These are phyloP conservation scores for Scytalopus superciliaris DNA, from an alignment of 2,113 vertebrate genomes.

Conservation along the genomic window DNA sequence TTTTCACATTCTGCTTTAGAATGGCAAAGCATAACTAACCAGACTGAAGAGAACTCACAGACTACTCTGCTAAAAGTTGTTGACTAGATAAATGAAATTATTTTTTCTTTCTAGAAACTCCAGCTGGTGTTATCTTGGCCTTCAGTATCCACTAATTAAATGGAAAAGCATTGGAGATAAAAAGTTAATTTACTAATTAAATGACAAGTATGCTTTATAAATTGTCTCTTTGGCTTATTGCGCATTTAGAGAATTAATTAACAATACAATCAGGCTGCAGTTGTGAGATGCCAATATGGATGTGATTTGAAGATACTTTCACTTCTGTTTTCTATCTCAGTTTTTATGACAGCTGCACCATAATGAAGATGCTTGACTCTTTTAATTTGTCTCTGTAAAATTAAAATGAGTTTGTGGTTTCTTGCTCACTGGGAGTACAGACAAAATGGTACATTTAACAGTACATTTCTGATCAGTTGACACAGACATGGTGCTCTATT, in stretches of 20 bases:
- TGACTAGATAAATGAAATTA: conserved; percentile 58
- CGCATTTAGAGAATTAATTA: conserved; percentile 77
- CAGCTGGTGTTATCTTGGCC: conserved; percentile 70
- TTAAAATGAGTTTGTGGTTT: conserved; percentile 58
- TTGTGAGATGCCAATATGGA: conserved; percentile 69
- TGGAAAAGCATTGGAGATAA: conserved; percentile 64
- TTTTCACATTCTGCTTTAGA: conserved; percentile 17
- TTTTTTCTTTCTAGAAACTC: conserved; percentile 49
- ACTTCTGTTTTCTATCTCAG: conserved; percentile 59
- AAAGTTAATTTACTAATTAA: conserved; percentile 78
- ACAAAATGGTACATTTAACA: conserved; percentile 36
- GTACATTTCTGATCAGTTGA: neutral
- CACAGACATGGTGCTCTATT: conserved; percentile 7
- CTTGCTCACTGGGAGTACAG: conserved; percentile 19
- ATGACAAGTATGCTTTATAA: conserved; percentile 66
- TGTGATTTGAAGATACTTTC: conserved; percentile 63
- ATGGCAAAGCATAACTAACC: neutral
- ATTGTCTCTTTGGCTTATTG: conserved; percentile 72
- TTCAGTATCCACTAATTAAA: conserved; percentile 74
- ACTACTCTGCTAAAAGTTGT: conserved; percentile 41
- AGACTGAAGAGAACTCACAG: neutral
- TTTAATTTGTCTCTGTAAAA: conserved; percentile 65
- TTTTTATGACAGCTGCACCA: conserved; percentile 24
- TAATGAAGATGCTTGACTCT: conserved; percentile 61
- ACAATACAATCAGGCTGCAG: conserved; percentile 67